phyloP scores from a whole-genome alignment of 2,888 invertebrate species.

The Petrolisthes manimaculis region DNA sequence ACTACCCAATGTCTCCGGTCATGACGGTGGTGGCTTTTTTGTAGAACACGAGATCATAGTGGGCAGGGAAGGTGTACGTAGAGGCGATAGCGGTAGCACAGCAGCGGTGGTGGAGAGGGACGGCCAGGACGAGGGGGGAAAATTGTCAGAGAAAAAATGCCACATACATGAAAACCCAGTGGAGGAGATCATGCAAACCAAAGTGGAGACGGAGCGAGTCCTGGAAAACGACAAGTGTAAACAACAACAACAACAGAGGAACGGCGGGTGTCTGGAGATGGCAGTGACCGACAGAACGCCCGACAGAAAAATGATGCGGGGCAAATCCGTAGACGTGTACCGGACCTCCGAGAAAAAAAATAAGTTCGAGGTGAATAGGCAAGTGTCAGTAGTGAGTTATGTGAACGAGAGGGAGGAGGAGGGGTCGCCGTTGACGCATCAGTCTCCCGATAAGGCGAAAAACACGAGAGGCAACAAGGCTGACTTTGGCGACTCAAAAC shows the following conservation, averaged over 20 bases:
- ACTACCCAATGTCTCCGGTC: background rate
- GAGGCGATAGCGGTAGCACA: background rate
- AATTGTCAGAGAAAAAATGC: background rate
- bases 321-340: conserved; percentile 29
- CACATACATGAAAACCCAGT: conserved; percentile 21
- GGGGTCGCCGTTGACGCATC: no score
- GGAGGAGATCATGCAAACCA: background rate
- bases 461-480: background rate
- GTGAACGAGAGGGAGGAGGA: conserved; percentile 27
- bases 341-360: conserved; percentile 1
- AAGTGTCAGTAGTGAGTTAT: conserved; percentile 29
- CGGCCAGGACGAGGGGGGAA: background rate
- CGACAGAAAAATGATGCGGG: conserved; percentile 20
- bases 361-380: background rate
- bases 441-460: background rate
- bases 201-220: background rate
- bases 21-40: background rate
- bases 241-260: no score
- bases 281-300: background rate
- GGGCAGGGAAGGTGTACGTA: background rate
- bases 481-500: background rate
- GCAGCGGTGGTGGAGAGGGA: no score
- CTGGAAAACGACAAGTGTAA: background rate
- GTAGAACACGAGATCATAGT: background rate
- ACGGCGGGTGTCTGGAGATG: conserved; percentile 6